Conservation (phyloP, 2,113 vertebrate genomes). For the Ageneiosus marmoratus region DNA sequence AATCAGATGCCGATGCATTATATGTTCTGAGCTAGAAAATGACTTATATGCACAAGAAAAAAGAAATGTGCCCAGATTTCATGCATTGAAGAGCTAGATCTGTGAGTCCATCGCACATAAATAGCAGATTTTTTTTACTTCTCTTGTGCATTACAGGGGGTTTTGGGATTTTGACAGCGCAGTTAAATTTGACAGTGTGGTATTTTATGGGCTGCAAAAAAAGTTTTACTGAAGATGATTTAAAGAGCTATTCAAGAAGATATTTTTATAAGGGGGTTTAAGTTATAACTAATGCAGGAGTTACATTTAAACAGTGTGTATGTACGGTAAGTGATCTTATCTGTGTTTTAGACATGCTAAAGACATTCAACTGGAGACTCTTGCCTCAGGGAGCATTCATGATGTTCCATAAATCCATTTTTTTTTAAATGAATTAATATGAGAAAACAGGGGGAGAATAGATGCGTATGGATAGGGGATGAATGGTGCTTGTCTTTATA, state of each 20-base stretch:
- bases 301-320: background rate
- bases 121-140: background rate
- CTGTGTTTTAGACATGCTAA: background rate
- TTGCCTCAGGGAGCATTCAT: background rate
- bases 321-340: background rate
- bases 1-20: constrained; percentile 5
- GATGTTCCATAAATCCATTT: background rate
- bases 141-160: background rate
- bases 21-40: constrained; percentile 15
- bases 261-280: background rate
- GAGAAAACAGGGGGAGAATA: background rate
- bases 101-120: background rate
- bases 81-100: background rate
- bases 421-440: background rate
- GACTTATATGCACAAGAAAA: background rate
- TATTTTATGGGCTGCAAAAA: constrained; percentile 1
- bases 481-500: background rate
- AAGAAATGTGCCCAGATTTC: background rate
- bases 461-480: background rate
- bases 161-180: background rate
- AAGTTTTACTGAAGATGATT: background rate
- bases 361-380: background rate
- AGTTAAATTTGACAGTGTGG: background rate
- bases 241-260: background rate
- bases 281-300: background rate